phyloP scores from a whole-genome alignment of 2,888 invertebrate genomes.

The Junonia oenone region DNA sequence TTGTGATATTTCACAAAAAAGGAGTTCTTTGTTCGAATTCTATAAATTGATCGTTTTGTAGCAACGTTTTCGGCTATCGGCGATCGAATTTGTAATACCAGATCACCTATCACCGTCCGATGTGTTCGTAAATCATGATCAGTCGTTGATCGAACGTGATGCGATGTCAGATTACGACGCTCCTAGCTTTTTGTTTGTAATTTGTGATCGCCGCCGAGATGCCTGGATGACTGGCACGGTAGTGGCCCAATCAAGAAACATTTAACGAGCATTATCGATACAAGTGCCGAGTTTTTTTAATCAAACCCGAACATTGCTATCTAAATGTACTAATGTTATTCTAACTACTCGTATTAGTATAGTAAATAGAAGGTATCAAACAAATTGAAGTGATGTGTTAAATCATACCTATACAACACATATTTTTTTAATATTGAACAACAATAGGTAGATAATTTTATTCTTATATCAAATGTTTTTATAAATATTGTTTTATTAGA shows the following conservation, averaged over 20 bases:
- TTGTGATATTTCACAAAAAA: slow-evolving; percentile 20
- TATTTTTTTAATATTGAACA: too few species aligned
- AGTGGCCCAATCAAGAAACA: slow-evolving; percentile 35
- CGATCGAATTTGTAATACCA: slow-evolving; percentile 61
- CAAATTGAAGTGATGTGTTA: too few species aligned
- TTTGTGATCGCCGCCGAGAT: slow-evolving; percentile 67
- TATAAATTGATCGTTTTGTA: slow-evolving; percentile 25
- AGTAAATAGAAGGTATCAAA: too few species aligned
- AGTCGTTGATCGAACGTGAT: slow-evolving; percentile 69
- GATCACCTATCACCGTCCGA: slow-evolving; percentile 69
- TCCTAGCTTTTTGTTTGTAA: slow-evolving; percentile 73
- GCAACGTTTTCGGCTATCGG: slow-evolving; percentile 41
- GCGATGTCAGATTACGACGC: slow-evolving; percentile 72
- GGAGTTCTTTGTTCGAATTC: slow-evolving; percentile 20
- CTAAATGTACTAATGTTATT: not conserved
- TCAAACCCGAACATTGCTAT: not conserved
- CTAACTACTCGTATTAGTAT: not conserved
- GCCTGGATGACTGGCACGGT: slow-evolving; percentile 63
- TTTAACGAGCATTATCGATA: slow-evolving; percentile 27
- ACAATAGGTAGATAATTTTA: too few species aligned
- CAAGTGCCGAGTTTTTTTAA: slow-evolving; percentile 12
- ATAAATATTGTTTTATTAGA: too few species aligned
- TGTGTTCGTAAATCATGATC: slow-evolving; percentile 76
- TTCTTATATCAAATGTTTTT: too few species aligned
- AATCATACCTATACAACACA: too few species aligned